Percentiles rank a stretch among this genome's conserved stretches.
Evolutionary conservation across 23 tunicate genomes (phyloP).

Genomic region (Halocynthia aurantium): DNA sequence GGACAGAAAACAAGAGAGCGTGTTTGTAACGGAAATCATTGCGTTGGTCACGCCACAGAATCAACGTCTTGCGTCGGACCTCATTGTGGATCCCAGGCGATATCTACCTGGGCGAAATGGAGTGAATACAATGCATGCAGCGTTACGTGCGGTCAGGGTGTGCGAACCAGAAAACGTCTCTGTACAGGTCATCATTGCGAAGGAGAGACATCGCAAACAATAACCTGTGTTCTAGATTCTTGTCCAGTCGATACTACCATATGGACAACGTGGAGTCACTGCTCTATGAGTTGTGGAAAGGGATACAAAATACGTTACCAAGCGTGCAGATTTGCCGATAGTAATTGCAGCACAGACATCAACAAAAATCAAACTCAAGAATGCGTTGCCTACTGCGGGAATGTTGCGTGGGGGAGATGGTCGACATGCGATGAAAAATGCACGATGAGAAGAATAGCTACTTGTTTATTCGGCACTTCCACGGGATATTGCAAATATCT

Average conservation of each 20-base stretch:
- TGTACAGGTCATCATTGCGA: slow-evolving; percentile 28
- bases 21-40: too few species aligned
- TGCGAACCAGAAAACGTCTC: slow-evolving; percentile 11
- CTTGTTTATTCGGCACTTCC: slow-evolving; percentile 9
- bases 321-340: not conserved
- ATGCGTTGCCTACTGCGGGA: slow-evolving; percentile 16
- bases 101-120: slow-evolving; percentile 31
- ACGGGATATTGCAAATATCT: slow-evolving; percentile 5
- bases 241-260: slow-evolving; percentile 1
- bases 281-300: slow-evolving; percentile 18
- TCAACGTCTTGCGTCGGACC: slow-evolving; percentile 18
- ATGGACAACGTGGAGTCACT: slow-evolving; percentile 11
- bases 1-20: too few species aligned
- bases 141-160: slow-evolving; percentile 46
- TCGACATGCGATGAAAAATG: slow-evolving; percentile 17
- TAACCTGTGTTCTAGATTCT: not conserved
- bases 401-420: slow-evolving; percentile 16
- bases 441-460: slow-evolving; percentile 10
- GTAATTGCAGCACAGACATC: not conserved
- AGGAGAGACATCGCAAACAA: not conserved
- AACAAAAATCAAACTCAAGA: not conserved
- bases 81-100: not conserved
- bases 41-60: too few species aligned
- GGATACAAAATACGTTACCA: slow-evolving; percentile 5
- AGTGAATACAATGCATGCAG: slow-evolving; percentile 31